Base-by-base conservation (phyloP, 1,140 invertebrate species). In the Diorhabda sublineata region DNA sequence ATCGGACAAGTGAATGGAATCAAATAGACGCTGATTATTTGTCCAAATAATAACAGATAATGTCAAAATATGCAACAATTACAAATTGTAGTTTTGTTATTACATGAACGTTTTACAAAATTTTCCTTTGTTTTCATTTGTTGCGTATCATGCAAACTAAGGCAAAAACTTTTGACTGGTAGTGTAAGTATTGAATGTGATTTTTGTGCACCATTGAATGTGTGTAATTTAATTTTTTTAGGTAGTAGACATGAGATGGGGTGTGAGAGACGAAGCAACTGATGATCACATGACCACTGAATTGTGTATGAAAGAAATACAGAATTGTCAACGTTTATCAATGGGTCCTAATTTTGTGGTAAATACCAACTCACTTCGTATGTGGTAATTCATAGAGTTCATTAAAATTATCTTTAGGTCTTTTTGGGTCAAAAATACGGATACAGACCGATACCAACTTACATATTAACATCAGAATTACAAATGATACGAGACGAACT, bases 241-340 rank as follows among this genome's bases (percentile, higher is more conserved):
- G 94, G 96, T 98, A 1, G 96, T 98, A 41, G 97, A 98, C 82
- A 98, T 99, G 97, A 86, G 97, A 81, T 99, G 97, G 97, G 97
- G 97, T 41, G 92, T 96, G 3, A 85, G 93, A 77, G 97, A 98
- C 77, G 96, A 98, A 83, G 96, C 96, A 0, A 98, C 96, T 0
- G 96, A 98, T 80, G 97, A 98, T 89, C 97, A 99, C 83, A 97
- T 98, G 95, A 98, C 97, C 5, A 98, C 96, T 0, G 94, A 98
- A 77, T 87, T 98, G 0, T 99, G 97, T 79, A 98, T 99, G 94
- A 89, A 93, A 71, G 97, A 98, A 85, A 98, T 99, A 68, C 91
- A 94, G 81, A 98, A 98, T 82, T 99, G 97, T 81, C 97, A 98
- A 81, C 85, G 96, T 9, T 83, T 99, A 0, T 98, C 96, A 0